Evolutionary conservation across 2,888 invertebrate genomes (phyloP).

Genomic region (Phaedon cochleariae): DNA sequence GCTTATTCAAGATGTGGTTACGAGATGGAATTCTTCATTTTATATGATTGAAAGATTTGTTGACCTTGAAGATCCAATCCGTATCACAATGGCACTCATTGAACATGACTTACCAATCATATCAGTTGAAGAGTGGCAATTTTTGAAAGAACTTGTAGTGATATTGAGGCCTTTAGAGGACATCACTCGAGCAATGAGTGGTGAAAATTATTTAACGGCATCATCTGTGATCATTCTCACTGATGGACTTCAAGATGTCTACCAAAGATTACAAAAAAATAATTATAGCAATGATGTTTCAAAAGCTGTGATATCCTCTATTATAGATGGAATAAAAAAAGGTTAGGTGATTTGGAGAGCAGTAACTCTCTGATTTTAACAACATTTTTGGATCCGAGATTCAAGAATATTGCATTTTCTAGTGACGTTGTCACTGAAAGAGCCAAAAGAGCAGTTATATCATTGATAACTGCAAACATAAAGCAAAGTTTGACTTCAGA

Average conservation of each 20-base stretch:
- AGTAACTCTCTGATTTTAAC: slow-evolving; percentile 29
- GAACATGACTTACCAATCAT: slow-evolving; percentile 30
- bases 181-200: slow-evolving; percentile 37
- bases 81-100: slow-evolving; percentile 37
- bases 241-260: slow-evolving; percentile 23
- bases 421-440: slow-evolving; percentile 10
- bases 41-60: slow-evolving; percentile 42
- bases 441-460: slow-evolving; percentile 17
- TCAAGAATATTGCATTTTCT: slow-evolving; percentile 38
- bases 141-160: slow-evolving; percentile 30
- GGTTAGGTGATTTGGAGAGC: slow-evolving; percentile 36
- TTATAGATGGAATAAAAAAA: slow-evolving; percentile 20
- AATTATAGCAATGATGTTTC: background rate
- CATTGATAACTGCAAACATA: background rate
- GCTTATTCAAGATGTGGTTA: slow-evolving; percentile 29
- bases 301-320: slow-evolving; percentile 8
- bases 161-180: slow-evolving; percentile 40
- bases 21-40: slow-evolving; percentile 41
- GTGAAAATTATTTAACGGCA: slow-evolving; percentile 39
- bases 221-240: slow-evolving; percentile 29
- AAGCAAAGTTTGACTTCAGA: background rate
- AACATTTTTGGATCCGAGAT: slow-evolving; percentile 42
- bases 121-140: slow-evolving; percentile 37
- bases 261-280: slow-evolving; percentile 21
- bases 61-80: slow-evolving; percentile 33